phyloP scores from a whole-genome alignment of 2,888 invertebrate genomes.

The Bombylius major region DNA sequence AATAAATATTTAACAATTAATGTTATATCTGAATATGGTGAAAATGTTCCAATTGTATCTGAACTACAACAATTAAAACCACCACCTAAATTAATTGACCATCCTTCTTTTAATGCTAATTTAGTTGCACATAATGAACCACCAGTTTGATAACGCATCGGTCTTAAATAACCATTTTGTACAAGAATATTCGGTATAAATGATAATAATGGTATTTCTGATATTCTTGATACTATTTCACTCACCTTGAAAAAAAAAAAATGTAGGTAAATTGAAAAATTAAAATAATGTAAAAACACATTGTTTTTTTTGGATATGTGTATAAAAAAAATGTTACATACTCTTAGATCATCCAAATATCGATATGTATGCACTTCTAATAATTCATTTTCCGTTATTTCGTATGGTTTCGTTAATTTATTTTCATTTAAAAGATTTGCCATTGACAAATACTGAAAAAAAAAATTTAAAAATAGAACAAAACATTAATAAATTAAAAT shows the following conservation, averaged over 20 bases:
- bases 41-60: slow-evolving; percentile 63
- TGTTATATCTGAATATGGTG: slow-evolving; percentile 72
- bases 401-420: slow-evolving; percentile 48
- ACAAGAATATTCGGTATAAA: slow-evolving; percentile 59
- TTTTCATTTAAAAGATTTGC: slow-evolving; percentile 46
- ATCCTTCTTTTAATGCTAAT: slow-evolving; percentile 61
- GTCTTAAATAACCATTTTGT: slow-evolving; percentile 54
- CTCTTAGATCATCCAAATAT: slow-evolving; percentile 59
- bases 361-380: slow-evolving; percentile 53
- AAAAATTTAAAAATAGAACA: background rate
- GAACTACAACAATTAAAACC: slow-evolving; percentile 74
- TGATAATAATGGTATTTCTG: slow-evolving; percentile 57
- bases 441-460: slow-evolving; percentile 42
- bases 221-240: slow-evolving; percentile 55
- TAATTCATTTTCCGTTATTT: slow-evolving; percentile 54
- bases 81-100: slow-evolving; percentile 77
- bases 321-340: slow-evolving; percentile 20
- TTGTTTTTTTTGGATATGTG: too few relatives aligned
- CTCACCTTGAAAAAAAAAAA: slow-evolving; percentile 47
- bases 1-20: slow-evolving; percentile 54
- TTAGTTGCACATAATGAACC: slow-evolving; percentile 58
- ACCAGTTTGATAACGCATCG: slow-evolving; percentile 64
- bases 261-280: too few relatives aligned
- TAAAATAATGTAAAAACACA: background rate
- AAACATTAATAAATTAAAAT: background rate